Conservation (phyloP, 2,888 invertebrate species). For the Drosophila melanosoma region DNA sequence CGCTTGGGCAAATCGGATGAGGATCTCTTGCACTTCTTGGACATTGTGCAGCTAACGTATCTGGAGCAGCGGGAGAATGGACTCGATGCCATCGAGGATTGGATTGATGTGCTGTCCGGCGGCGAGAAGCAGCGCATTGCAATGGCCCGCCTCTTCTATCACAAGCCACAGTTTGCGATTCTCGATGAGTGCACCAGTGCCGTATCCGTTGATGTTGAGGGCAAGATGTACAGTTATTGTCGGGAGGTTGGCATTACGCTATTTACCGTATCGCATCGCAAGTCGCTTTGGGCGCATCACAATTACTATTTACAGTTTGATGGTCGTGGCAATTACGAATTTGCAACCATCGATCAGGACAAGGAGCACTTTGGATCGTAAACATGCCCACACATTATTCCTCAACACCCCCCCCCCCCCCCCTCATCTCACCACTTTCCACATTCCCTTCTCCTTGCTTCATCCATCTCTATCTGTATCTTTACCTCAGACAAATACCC, state of each 20-base stretch:
- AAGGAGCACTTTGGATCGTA: conserved; percentile 98
- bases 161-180: conserved; percentile 99
- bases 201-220: conserved; percentile 99
- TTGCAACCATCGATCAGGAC: conserved; percentile 93
- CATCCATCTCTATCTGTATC: background rate
- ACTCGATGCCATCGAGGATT: conserved; percentile 97
- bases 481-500: background rate
- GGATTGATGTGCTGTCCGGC: conserved; percentile 99
- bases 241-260: conserved; percentile 93
- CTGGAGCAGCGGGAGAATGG: conserved; percentile 93
- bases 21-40: conserved; percentile 91
- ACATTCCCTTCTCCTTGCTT: background rate
- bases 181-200: conserved; percentile 99
- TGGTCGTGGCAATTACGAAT: conserved; percentile 95
- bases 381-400: background rate
- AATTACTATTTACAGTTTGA: conserved; percentile 98
- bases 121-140: conserved; percentile 99
- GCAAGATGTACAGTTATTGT: conserved; percentile 98
- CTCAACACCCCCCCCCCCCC: no score
- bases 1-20: conserved; percentile 91
- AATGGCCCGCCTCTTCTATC: conserved; percentile 99
- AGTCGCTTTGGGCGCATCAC: conserved; percentile 98
- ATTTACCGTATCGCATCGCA: conserved; percentile 98
- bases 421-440: no score
- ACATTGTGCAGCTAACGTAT: conserved; percentile 93